phyloP scores from a whole-genome alignment of 2,797 vertebrate genomes.

The Crocodylus rhombifer region DNA sequence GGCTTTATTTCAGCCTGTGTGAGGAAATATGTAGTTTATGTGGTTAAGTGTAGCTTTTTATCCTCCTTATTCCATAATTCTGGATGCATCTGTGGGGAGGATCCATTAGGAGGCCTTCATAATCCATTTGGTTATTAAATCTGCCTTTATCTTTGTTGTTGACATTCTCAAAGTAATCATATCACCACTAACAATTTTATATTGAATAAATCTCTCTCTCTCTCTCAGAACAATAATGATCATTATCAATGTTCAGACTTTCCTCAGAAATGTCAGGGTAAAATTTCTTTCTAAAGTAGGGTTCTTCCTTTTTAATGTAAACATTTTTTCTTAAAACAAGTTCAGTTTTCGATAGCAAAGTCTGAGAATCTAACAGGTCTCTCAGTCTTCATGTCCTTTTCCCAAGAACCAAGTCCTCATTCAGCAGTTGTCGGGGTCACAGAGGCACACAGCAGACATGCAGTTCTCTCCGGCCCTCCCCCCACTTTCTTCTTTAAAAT shows the following conservation, averaged over 20 bases:
- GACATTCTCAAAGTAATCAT: neutral
- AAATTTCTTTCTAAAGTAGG: neutral
- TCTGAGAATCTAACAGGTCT: neutral
- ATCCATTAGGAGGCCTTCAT: neutral
- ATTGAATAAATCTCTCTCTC: neutral
- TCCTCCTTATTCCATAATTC: fast-evolving
- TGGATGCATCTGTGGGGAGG: fast-evolving
- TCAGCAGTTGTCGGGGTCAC: neutral
- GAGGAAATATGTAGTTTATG: neutral
- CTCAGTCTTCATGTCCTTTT: neutral
- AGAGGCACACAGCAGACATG: neutral
- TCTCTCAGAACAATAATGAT: fast-evolving
- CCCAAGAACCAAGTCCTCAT: slow-evolving; percentile 13
- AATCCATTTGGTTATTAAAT: neutral
- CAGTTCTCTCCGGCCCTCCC: neutral
- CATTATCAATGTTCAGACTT: neutral
- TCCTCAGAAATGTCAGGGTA: neutral
- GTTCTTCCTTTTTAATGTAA: neutral
- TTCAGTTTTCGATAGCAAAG: neutral
- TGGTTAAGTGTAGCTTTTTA: neutral
- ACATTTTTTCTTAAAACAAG: neutral
- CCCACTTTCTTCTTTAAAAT: neutral
- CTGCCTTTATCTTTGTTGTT: neutral
- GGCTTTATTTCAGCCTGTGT: fast-evolving
- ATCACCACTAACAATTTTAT: neutral